phyloP scores from a whole-genome alignment of 2,797 vertebrate genomes.

The Arnoldichthys spilopterus region DNA sequence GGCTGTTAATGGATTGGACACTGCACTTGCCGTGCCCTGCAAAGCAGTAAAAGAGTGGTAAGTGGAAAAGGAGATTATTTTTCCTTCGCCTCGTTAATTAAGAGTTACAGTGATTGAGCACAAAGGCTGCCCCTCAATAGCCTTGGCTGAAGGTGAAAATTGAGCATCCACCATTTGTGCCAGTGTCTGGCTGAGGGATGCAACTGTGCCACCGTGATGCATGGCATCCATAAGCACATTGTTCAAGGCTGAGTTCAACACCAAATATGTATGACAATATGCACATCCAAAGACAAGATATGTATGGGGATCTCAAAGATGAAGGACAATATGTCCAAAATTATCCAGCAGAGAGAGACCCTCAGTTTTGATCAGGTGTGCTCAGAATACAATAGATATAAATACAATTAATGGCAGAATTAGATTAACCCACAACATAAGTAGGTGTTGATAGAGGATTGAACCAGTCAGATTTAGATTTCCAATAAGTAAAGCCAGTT shows the following conservation, averaged over 20 bases:
- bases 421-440: too few species aligned
- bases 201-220: neutral
- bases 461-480: too few species aligned
- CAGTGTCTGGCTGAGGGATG: conserved; percentile 1
- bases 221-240: neutral
- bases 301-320: too few species aligned
- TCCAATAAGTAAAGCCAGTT: too few species aligned
- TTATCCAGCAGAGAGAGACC: too few species aligned
- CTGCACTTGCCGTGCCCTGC: conserved; percentile 17
- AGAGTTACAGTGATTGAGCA: conserved; percentile 44
- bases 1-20: conserved; percentile 41
- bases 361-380: too few species aligned
- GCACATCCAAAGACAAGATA: neutral
- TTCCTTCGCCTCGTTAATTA: conserved; percentile 48
- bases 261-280: too few species aligned
- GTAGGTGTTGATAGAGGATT: too few species aligned
- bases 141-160: conserved; percentile 50
- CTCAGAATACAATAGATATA: too few species aligned
- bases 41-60: conserved; percentile 44
- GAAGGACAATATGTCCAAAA: too few species aligned
- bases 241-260: neutral
- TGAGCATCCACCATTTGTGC: neutral
- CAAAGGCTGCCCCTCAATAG: conserved; percentile 41
- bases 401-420: too few species aligned
- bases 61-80: conserved; percentile 41